Evolutionary conservation across 2,113 vertebrate genomes (phyloP).

Genomic region (Psittacula cyanocephala): DNA sequence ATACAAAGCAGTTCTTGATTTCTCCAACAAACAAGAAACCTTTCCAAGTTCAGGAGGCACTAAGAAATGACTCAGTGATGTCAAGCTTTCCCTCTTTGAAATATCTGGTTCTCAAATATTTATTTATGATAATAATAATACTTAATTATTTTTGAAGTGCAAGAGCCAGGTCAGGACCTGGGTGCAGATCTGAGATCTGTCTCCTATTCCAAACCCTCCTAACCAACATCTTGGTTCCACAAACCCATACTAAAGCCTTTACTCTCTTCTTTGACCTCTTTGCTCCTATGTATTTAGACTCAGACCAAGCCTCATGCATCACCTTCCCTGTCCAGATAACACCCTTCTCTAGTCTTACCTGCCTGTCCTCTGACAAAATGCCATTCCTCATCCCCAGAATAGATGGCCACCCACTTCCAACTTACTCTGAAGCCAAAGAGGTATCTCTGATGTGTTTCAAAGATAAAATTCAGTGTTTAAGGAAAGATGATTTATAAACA

Average conservation of each 20-base stretch:
- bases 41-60: not conserved
- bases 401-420: not conserved
- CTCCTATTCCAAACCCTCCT: not conserved
- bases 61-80: not conserved
- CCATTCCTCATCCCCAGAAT: not conserved
- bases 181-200: not conserved
- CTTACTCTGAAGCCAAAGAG: not conserved
- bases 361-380: not conserved
- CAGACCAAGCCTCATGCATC: not conserved
- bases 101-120: not conserved
- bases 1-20: not conserved
- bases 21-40: not conserved
- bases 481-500: not conserved
- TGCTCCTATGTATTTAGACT: not conserved
- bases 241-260: not conserved
- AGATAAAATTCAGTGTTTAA: not conserved
- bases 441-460: not conserved
- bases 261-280: conserved; percentile 5
- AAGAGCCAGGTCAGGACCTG: not conserved
- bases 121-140: not conserved
- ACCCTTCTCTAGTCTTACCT: not conserved
- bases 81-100: not conserved
- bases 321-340: not conserved
- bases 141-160: not conserved
- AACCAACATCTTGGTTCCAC: not conserved